Base-by-base conservation (phyloP, 2,797 vertebrate species). In the Lophotriccus pileatus region DNA sequence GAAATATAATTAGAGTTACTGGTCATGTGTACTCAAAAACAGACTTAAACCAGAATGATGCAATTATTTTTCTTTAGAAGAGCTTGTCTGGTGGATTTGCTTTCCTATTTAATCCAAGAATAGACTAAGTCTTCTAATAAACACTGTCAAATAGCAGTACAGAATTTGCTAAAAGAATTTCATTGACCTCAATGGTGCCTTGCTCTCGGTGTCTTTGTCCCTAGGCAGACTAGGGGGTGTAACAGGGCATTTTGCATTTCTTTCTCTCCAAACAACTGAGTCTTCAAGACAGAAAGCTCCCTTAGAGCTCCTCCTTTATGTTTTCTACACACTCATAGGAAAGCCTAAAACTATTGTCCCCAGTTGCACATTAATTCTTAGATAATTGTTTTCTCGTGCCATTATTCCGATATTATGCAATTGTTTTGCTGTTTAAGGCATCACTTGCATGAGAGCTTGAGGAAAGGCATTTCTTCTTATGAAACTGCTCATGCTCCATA, bases 31-130 rank as follows among this genome's bases (percentile, higher is more conserved):
- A 79, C 41, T 84, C 56, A 83, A 41, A 76, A 49, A 90, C 87
- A 75, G 3, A 43, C 62, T 94, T 91, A 91, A 78, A 58, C 28
- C 22, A 89, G 76, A 90, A 90, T 89, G 90, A 75, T 64, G 68
- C 49, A 87, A 93, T 89, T 84, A 90, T 89, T 95, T 96, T 91
- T 84, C 78, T 94, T 83, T 75, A 83, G 53, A 87, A 77, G 68
- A 59, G 12, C 43, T 64, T 60, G 39, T 87, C 72, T 34, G 9
- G 20, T 78, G 43, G 53, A 90, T 89, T 94, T 89, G 62, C 49
- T 50, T 92, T 93, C 44, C 18, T 78, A 41, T 89, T 68, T 90
- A 77, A 89, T 53, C 34, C 13, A 13, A 68, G 47, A 69, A 84
- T 20, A 84, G 25, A 2, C 0, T 50, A 80, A 78, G 8, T 66